A percentile compares a stretch with the other conserved stretches of the same genome.
phyloP scores from a whole-genome alignment of 1,140 invertebrate species.

The Cecropterus lyciades region DNA sequence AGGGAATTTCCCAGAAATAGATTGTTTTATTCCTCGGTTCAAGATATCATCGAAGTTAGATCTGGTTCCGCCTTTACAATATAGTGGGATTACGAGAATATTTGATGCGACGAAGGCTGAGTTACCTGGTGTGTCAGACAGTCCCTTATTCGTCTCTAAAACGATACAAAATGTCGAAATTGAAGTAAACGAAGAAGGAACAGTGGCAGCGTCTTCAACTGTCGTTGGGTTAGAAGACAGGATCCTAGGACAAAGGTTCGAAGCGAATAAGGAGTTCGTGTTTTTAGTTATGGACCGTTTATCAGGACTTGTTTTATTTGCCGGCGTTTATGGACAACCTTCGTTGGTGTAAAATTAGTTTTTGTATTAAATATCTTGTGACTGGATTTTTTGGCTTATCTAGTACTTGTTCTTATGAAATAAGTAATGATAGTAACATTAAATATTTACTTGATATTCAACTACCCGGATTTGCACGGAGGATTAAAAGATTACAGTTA shows the following conservation, averaged over 20 bases:
- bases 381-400: constrained; percentile 7
- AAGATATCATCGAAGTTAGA: constrained; percentile 85
- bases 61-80: constrained; percentile 83
- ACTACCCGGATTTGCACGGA: no score
- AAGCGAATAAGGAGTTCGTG: constrained; percentile 83
- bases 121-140: constrained; percentile 86
- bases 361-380: constrained; percentile 19
- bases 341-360: constrained; percentile 45
- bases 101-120: constrained; percentile 86
- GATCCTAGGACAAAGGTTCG: constrained; percentile 75
- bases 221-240: constrained; percentile 86
- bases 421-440: no score
- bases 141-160: constrained; percentile 83
- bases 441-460: no score
- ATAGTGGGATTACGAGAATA: constrained; percentile 87
- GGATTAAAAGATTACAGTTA: no score
- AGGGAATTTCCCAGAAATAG: constrained; percentile 77
- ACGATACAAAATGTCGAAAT: constrained; percentile 89
- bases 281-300: constrained; percentile 79
- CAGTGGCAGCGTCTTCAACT: constrained; percentile 86
- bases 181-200: constrained; percentile 90
- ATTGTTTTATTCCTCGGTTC: constrained; percentile 87
- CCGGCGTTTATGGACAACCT: constrained; percentile 75
- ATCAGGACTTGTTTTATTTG: constrained; percentile 76
- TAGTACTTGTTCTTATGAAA: background rate